phyloP scores from a whole-genome alignment of 2,888 invertebrate genomes.

The Volucella inanis region DNA sequence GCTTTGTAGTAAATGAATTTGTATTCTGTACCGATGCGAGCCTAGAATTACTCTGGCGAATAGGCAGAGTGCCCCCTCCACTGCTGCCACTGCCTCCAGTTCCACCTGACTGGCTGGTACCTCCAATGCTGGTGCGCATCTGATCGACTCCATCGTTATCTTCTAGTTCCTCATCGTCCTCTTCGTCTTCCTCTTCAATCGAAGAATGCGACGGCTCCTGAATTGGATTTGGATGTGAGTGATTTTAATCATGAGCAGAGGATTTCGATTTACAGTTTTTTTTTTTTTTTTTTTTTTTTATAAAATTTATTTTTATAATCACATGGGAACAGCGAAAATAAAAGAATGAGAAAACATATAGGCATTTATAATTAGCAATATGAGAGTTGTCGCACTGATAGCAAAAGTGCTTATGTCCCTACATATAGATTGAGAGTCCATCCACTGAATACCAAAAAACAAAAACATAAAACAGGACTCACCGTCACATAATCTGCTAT shows the following conservation, averaged over 20 bases:
- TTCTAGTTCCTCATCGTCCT: conserved; percentile 71
- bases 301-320: conserved; percentile 43
- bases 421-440: conserved; percentile 10
- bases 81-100: conserved; percentile 56
- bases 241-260: conserved; percentile 53
- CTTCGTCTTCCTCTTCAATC: conserved; percentile 81
- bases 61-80: conserved; percentile 77
- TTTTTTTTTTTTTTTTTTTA: conserved; percentile 28
- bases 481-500: conserved; percentile 76
- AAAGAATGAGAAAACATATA: conserved; percentile 64
- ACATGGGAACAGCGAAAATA: conserved; percentile 58
- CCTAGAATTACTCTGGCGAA: conserved; percentile 77
- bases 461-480: conserved; percentile 61
- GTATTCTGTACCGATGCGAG: conserved; percentile 77
- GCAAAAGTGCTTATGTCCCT: conserved; percentile 27
- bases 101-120: conserved; percentile 73
- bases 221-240: conserved; percentile 31
- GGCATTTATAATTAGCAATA: conserved; percentile 67
- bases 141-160: conserved; percentile 76
- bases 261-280: conserved; percentile 24
- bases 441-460: conserved; percentile 30
- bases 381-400: conserved; percentile 45
- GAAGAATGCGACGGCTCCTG: conserved; percentile 84
- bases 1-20: conserved; percentile 53
- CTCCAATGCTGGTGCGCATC: conserved; percentile 76